Evolutionary conservation across 2,113 vertebrate species (phyloP).

Genomic region (Hippocampus zosterae): DNA sequence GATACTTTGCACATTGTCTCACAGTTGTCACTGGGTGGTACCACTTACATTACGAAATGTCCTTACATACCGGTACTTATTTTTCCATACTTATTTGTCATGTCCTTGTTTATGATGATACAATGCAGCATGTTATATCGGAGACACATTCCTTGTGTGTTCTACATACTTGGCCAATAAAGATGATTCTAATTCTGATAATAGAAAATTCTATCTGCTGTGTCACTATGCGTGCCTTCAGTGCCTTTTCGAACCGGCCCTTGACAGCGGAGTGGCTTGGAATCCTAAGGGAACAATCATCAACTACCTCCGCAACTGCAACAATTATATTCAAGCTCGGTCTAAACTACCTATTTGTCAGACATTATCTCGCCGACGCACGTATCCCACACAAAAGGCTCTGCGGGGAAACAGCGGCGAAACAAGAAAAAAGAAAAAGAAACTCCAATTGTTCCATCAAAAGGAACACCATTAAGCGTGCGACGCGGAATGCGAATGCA

Average conservation of each 20-base stretch:
- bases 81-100: too few species aligned
- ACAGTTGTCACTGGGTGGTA: too few species aligned
- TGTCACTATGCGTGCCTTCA: constrained; percentile 17
- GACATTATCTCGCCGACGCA: constrained; percentile 48
- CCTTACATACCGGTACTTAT: too few species aligned
- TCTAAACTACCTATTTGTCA: constrained; percentile 30
- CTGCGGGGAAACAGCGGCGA: constrained; percentile 14
- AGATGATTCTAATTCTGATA: too few species aligned
- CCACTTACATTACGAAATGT: too few species aligned
- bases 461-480: constrained; percentile 48
- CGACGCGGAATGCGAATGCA: constrained; percentile 56
- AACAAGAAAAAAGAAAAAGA: constrained; percentile 9
- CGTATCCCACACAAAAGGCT: constrained; percentile 22
- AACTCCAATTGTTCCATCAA: constrained; percentile 42
- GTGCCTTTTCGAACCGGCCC: neutral
- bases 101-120: too few species aligned
- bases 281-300: constrained; percentile 32
- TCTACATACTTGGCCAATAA: too few species aligned
- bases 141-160: too few species aligned
- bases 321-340: constrained; percentile 32
- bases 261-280: constrained; percentile 19
- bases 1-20: too few species aligned
- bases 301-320: constrained; percentile 7
- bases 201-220: constrained; percentile 15
- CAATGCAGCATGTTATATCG: too few species aligned